These are phyloP conservation scores for Cordilura impudica DNA, from an alignment of 2,888 invertebrate genomes.

Conservation along the genomic window DNA sequence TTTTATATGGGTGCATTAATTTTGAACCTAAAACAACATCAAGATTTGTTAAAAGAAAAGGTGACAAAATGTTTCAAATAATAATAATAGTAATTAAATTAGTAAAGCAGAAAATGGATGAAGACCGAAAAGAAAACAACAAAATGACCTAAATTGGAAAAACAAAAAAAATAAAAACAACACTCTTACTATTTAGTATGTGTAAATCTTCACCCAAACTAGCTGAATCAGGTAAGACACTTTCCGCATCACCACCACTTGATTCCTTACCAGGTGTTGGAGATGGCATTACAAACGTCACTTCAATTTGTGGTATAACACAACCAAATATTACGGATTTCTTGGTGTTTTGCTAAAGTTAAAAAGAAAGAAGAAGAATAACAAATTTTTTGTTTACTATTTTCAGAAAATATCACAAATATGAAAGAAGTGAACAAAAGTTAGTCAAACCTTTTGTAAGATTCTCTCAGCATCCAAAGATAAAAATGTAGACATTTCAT, in stretches of 20 bases:
- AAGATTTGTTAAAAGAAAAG: conserved; percentile 25
- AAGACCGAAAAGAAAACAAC: conserved; percentile 47
- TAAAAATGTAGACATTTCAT: conserved; percentile 88
- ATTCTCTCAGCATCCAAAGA: conserved; percentile 88
- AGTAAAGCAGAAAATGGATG: background rate
- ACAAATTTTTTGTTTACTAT: background rate
- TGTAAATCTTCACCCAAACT: conserved; percentile 87
- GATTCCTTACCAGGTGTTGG: conserved; percentile 91
- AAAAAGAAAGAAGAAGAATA: background rate
- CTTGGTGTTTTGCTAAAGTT: conserved; percentile 73
- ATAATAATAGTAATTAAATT: background rate
- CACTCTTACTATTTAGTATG: conserved; percentile 81
- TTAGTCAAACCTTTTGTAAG: conserved; percentile 78
- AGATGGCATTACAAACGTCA: conserved; percentile 92
- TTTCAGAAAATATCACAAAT: background rate
- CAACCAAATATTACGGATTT: conserved; percentile 84
- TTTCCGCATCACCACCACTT: conserved; percentile 89
- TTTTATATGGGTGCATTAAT: conserved; percentile 36
- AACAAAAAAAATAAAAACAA: conserved; percentile 71
- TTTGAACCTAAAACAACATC: conserved; percentile 48
- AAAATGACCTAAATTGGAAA: conserved; percentile 11
- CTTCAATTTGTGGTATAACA: conserved; percentile 90
- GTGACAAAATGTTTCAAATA: conserved; percentile 15
- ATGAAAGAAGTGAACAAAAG: background rate
- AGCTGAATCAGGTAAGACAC: conserved; percentile 90